phyloP scores from a whole-genome alignment of 1,140 invertebrate species.

The Drosophila prosaltans region DNA sequence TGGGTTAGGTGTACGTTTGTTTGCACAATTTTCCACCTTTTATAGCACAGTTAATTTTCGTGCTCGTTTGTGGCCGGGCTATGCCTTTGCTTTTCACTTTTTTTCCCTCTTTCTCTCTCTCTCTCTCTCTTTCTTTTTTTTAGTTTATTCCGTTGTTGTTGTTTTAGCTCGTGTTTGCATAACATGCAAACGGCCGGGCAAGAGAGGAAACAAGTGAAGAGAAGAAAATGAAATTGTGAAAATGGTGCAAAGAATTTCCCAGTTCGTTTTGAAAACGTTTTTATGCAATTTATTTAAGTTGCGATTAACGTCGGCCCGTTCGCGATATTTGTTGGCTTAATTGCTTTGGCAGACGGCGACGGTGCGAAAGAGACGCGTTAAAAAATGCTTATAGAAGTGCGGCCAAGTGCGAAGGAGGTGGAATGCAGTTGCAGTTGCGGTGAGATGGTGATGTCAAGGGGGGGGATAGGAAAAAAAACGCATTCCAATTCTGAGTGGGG shows the following conservation, averaged over 20 bases:
- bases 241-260: constrained; percentile 65
- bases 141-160: constrained; percentile 29
- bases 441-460: not conserved
- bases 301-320: constrained; percentile 56
- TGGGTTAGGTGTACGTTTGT: constrained; percentile 65
- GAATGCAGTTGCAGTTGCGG: constrained; percentile 31
- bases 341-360: constrained; percentile 31
- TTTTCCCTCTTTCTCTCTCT: constrained; percentile 9
- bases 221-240: constrained; percentile 32
- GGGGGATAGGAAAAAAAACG: constrained; percentile 4
- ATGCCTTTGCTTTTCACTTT: constrained; percentile 20
- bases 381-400: constrained; percentile 17
- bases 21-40: constrained; percentile 82
- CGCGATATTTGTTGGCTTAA: constrained; percentile 47
- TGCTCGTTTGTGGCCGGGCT: constrained; percentile 57
- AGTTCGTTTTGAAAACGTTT: constrained; percentile 68
- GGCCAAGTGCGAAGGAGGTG: constrained; percentile 32
- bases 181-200: constrained; percentile 12
- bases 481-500: not conserved
- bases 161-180: constrained; percentile 34
- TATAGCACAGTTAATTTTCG: constrained; percentile 82
- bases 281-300: constrained; percentile 72
- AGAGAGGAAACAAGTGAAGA: not conserved
- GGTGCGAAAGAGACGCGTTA: not conserved
- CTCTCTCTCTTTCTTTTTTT: constrained; percentile 2